These are phyloP conservation scores for Graphium colonna DNA, from an alignment of 2,888 invertebrate species.

Conservation along the genomic window DNA sequence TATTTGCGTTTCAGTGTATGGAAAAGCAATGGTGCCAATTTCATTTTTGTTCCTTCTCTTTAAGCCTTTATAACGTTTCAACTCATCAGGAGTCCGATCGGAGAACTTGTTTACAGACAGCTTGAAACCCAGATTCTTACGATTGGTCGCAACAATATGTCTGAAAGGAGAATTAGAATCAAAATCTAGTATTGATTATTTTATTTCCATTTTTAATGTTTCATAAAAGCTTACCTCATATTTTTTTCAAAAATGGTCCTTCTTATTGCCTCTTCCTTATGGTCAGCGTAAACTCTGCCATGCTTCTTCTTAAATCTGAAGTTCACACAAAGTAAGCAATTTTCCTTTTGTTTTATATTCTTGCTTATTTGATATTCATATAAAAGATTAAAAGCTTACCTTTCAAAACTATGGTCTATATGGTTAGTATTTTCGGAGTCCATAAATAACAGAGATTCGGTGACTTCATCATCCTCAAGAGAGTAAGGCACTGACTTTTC, in stretches of 20 bases:
- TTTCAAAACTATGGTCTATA: constrained; percentile 45
- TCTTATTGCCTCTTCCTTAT: constrained; percentile 41
- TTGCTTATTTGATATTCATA: too few species aligned
- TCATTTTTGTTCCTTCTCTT: constrained; percentile 39
- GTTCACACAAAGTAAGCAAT: constrained; percentile 11
- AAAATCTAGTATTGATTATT: not conserved
- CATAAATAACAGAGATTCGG: constrained; percentile 33
- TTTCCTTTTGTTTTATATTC: too few species aligned
- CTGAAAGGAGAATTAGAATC: constrained; percentile 31
- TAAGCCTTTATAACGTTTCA: constrained; percentile 44
- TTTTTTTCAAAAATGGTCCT: constrained; percentile 40
- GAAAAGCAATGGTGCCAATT: constrained; percentile 49
- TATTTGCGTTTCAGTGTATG: constrained; percentile 42
- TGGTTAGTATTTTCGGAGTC: constrained; percentile 45
- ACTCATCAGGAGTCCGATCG: constrained; percentile 53
- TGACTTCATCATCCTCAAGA: constrained; percentile 20
- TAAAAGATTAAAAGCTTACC: too few species aligned
- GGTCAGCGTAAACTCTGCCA: constrained; percentile 35
- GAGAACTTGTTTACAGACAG: constrained; percentile 55
- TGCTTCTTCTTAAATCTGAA: constrained; percentile 41
- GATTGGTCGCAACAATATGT: constrained; percentile 41
- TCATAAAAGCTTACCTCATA: constrained; percentile 36
- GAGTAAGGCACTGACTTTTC: not conserved
- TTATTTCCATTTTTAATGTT: not conserved
- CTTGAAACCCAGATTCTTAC: constrained; percentile 48